Conservation (phyloP, 1,140 invertebrate genomes). For the Trichoplusia ni region DNA sequence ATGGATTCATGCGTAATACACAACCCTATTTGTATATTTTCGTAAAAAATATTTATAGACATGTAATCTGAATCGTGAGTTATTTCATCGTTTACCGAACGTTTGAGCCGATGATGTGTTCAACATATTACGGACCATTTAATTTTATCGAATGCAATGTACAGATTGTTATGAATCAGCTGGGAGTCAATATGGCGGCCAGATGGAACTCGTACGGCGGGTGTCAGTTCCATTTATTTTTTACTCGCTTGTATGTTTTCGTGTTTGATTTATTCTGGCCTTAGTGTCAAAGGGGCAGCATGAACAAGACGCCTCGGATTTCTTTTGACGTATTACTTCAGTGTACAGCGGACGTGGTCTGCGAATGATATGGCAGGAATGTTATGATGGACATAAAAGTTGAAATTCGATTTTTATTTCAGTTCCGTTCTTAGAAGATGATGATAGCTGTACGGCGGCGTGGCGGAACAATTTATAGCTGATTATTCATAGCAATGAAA, state of each 20-base stretch:
- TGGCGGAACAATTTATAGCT: constrained; percentile 12
- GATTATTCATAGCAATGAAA: constrained; percentile 14
- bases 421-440: constrained; percentile 16
- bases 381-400: constrained; percentile 6
- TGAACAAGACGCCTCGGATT: constrained; percentile 10
- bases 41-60: too few species aligned
- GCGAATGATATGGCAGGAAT: neutral
- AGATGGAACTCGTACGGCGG: neutral
- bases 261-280: constrained; percentile 13
- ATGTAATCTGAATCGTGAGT: neutral
- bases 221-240: constrained; percentile 15
- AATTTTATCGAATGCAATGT: constrained; percentile 20
- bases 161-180: constrained; percentile 26
- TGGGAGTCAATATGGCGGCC: constrained; percentile 15
- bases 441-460: constrained; percentile 1
- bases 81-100: neutral
- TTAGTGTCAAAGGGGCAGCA: neutral
- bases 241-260: constrained; percentile 9
- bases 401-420: constrained; percentile 18
- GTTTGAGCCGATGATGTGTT: neutral
- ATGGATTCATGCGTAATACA: too few species aligned
- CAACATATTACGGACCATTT: constrained; percentile 17
- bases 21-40: too few species aligned
- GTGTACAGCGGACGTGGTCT: neutral
- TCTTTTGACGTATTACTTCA: neutral